Conservation (phyloP, 1,140 invertebrate species). For the Drosophila nikananu region DNA sequence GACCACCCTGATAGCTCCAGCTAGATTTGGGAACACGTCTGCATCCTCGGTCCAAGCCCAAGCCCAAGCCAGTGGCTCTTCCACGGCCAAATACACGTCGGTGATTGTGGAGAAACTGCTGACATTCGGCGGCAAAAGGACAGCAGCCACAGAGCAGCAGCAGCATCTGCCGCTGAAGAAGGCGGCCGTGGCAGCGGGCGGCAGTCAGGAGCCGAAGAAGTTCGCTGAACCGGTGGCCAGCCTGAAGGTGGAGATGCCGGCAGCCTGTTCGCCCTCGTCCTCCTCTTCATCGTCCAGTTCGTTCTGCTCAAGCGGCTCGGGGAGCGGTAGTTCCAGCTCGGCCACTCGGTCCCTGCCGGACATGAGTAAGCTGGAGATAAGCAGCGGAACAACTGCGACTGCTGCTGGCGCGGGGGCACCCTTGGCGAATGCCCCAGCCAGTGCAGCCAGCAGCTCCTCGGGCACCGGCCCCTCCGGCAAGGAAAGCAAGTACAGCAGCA, state of each 20-base stretch:
- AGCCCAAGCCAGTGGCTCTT: slow-evolving; percentile 2
- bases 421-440: slow-evolving; percentile 1
- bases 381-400: slow-evolving; percentile 37
- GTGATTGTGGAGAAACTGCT: slow-evolving; percentile 77
- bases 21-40: slow-evolving; percentile 38
- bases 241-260: slow-evolving; percentile 69
- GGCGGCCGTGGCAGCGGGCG: slow-evolving; percentile 13
- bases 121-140: slow-evolving; percentile 40
- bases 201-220: slow-evolving; percentile 53
- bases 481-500: slow-evolving; percentile 64
- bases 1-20: slow-evolving; percentile 50
- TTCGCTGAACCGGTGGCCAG: slow-evolving; percentile 70
- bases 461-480: slow-evolving; percentile 12
- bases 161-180: slow-evolving; percentile 29
- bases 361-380: slow-evolving; percentile 83
- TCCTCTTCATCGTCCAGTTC: slow-evolving; percentile 68
- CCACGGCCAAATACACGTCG: slow-evolving; percentile 64
- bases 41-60: not conserved
- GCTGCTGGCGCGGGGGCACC: not conserved
- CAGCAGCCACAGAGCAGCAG: not conserved
- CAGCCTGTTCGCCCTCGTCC: slow-evolving; percentile 75
- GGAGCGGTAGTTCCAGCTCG: slow-evolving; percentile 55
- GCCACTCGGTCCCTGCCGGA: slow-evolving; percentile 74
- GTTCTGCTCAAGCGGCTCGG: slow-evolving; percentile 63
- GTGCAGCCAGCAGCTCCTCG: not conserved